Evolutionary conservation across 2,113 vertebrate genomes (phyloP).

Genomic region (Ictalurus furcatus): DNA sequence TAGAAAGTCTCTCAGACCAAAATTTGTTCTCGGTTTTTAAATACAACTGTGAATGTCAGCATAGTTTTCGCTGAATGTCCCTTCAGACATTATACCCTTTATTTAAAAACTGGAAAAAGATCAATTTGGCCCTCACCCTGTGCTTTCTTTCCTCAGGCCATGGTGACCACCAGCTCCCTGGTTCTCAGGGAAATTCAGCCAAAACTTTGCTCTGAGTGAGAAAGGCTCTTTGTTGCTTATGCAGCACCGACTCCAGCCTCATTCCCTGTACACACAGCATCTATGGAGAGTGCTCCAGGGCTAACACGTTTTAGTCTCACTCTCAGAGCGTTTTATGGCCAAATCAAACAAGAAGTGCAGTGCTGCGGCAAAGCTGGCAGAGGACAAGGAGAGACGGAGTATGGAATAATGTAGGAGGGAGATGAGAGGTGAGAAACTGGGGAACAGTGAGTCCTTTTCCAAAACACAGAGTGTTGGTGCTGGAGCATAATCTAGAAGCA

Average conservation of each 20-base stretch:
- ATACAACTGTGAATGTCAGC: slow-evolving; percentile 10
- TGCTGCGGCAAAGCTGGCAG: slow-evolving; percentile 24
- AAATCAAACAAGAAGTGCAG: slow-evolving; percentile 26
- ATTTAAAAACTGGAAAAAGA: slow-evolving; percentile 49
- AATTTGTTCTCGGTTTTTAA: not conserved
- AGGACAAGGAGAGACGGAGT: not conserved
- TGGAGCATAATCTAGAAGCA: not conserved
- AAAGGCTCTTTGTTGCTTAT: slow-evolving; percentile 46
- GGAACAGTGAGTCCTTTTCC: not conserved
- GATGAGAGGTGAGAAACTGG: slow-evolving; percentile 25
- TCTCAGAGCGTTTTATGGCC: slow-evolving; percentile 1
- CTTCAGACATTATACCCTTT: slow-evolving; percentile 38
- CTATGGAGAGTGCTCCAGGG: slow-evolving; percentile 8
- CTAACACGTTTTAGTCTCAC: slow-evolving; percentile 31
- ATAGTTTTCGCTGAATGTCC: slow-evolving; percentile 18
- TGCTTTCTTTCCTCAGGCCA: slow-evolving; percentile 48
- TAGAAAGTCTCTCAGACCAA: not conserved
- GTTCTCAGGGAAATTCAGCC: slow-evolving; percentile 43
- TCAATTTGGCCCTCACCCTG: slow-evolving; percentile 49
- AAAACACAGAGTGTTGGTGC: not conserved
- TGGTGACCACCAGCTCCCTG: slow-evolving; percentile 40
- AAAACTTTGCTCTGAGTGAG: slow-evolving; percentile 21
- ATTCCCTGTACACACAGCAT: slow-evolving; percentile 12
- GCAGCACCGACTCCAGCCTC: slow-evolving; percentile 8
- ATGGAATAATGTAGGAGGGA: slow-evolving; percentile 20